These are phyloP conservation scores for Caenorhabditis sp. DNA, from an alignment of 2,888 invertebrate species.

Conservation along the genomic window DNA sequence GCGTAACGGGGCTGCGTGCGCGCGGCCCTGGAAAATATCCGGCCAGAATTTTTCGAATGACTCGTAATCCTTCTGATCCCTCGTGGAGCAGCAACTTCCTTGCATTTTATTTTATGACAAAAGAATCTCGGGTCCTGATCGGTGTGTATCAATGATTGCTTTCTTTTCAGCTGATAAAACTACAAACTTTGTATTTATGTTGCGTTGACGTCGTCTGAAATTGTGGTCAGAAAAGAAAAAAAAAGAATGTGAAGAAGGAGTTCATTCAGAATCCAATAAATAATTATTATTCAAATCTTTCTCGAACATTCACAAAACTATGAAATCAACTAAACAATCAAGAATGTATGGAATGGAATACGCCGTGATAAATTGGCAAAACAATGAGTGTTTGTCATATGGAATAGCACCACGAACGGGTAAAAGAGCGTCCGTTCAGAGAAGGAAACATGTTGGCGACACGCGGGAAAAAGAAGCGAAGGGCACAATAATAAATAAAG, in stretches of 20 bases:
- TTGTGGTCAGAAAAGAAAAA: background rate
- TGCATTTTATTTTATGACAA: background rate
- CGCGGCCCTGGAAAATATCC: conserved; percentile 72
- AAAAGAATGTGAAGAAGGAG: conserved; percentile 11
- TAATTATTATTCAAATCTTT: conserved; percentile 8
- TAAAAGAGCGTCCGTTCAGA: conserved; percentile 9
- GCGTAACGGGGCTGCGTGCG: conserved; percentile 78
- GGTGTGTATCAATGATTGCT: background rate
- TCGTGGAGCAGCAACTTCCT: too few species aligned
- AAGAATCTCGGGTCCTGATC: too few species aligned
- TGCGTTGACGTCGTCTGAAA: background rate
- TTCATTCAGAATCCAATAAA: conserved; percentile 43
- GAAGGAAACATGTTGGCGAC: background rate
- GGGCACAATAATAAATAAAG: conserved; percentile 42
- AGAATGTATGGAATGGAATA: background rate
- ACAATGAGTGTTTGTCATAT: conserved; percentile 26
- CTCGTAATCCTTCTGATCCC: too few species aligned
- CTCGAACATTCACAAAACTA: background rate
- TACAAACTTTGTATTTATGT: background rate
- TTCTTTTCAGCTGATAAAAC: background rate
- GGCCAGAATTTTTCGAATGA: too few species aligned
- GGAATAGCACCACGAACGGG: conserved; percentile 39
- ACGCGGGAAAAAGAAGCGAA: background rate
- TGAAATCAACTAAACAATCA: background rate
- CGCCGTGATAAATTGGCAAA: conserved; percentile 36